phyloP scores from a whole-genome alignment of 2,888 invertebrate species.

The Chorisops tibialis region DNA sequence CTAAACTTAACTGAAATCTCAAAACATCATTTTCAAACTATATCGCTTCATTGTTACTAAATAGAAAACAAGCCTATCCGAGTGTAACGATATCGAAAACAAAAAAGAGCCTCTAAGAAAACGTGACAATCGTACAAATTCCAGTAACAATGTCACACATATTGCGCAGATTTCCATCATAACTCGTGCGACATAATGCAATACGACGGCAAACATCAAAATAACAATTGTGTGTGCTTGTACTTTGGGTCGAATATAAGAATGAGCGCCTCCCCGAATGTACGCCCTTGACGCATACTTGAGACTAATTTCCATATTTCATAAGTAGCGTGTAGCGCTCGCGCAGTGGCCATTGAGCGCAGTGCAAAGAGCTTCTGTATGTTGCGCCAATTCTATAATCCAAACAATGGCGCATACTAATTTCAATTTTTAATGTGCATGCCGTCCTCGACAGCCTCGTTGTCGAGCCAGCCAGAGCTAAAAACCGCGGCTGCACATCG shows the following conservation, averaged over 20 bases:
- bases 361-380: background rate
- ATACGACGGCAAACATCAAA: conserved; percentile 9
- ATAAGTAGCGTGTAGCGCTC: conserved; percentile 24
- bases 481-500: too few relatives aligned
- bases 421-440: conserved; percentile 14
- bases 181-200: conserved; percentile 7
- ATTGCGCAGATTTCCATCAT: conserved; percentile 10
- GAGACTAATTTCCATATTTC: conserved; percentile 31
- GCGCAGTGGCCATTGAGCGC: conserved; percentile 13
- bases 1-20: too few relatives aligned
- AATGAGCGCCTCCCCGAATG: conserved; percentile 6
- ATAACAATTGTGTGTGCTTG: too few relatives aligned
- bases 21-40: too few relatives aligned
- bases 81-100: background rate
- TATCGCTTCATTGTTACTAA: background rate
- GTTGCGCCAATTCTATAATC: conserved; percentile 29
- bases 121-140: conserved; percentile 19
- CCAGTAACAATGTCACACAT: conserved; percentile 5
- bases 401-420: conserved; percentile 27
- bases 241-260: background rate
- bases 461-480: too few relatives aligned
- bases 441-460: conserved; percentile 9
- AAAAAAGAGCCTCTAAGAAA: conserved; percentile 7
- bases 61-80: background rate
- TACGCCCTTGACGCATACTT: conserved; percentile 31